phyloP scores from a whole-genome alignment of 2,797 vertebrate species.

The Parotocinclus haroldoi region DNA sequence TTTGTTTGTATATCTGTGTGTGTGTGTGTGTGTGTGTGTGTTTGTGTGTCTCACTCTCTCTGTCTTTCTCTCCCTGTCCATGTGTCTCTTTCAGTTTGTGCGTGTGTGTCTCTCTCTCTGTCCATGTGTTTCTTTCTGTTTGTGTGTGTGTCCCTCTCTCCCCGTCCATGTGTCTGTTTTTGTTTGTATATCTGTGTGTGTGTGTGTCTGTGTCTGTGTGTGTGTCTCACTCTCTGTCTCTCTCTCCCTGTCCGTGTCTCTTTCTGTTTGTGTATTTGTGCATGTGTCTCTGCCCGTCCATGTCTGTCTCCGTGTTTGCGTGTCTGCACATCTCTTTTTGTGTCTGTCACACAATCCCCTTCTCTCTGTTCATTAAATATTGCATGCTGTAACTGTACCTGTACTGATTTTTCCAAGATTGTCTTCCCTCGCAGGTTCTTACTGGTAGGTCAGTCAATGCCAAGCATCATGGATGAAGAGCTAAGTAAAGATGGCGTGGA shows the following conservation, averaged over 20 bases:
- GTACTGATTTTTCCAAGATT: background rate
- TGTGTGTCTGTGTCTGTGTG: too few relatives aligned
- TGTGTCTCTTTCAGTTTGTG: too few relatives aligned
- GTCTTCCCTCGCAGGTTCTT: constrained; percentile 78
- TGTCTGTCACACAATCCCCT: background rate
- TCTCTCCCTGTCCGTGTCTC: too few relatives aligned
- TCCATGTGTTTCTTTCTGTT: background rate
- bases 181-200: background rate
- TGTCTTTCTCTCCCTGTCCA: background rate
- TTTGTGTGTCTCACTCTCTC: too few relatives aligned
- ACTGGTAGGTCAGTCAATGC: constrained; percentile 95
- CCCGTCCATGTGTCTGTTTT: too few relatives aligned
- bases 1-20: background rate
- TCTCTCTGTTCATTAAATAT: background rate
- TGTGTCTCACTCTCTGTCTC: too few relatives aligned
- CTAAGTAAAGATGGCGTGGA: constrained; percentile 86
- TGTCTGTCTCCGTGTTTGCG: too few relatives aligned
- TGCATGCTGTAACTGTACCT: background rate
- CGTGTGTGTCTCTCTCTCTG: background rate
- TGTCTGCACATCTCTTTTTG: background rate
- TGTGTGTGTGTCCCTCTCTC: too few relatives aligned
- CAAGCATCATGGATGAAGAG: constrained; percentile 87
- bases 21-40: too few relatives aligned
- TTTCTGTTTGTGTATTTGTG: too few relatives aligned
- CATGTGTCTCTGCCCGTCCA: too few relatives aligned